Conservation (phyloP, 2,113 vertebrate species). For the Sturnus vulgaris region DNA sequence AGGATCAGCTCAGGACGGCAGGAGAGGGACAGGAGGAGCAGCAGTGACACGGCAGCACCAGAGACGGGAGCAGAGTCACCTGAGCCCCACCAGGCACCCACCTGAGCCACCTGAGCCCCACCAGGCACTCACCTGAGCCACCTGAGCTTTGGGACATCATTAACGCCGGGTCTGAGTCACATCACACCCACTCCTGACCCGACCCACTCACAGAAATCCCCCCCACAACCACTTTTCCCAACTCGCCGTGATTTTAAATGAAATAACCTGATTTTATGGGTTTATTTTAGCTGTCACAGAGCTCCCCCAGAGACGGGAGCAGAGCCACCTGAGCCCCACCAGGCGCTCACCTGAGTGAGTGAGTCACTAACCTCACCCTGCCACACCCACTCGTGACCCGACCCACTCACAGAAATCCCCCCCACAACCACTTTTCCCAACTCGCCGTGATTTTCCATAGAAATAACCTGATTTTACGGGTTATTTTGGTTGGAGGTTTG, state of each 20-base stretch:
- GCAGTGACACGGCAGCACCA: fast-evolving
- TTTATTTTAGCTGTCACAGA: not conserved
- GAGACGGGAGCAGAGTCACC: not conserved
- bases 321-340: not conserved
- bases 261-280: fast-evolving
- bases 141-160: too few species aligned
- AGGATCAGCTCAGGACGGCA: not conserved
- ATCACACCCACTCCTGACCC: too few species aligned
- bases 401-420: not conserved
- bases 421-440: not conserved
- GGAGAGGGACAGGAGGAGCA: not conserved
- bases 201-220: too few species aligned
- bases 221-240: not conserved
- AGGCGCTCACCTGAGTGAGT: too few species aligned
- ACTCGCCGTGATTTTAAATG: fast-evolving
- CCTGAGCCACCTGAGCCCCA: too few species aligned
- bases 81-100: not conserved
- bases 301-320: not conserved
- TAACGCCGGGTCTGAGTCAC: too few species aligned
- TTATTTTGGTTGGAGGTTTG: not conserved
- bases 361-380: not conserved
- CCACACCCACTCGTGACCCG: not conserved
- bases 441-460: not conserved
- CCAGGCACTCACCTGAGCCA: too few species aligned
- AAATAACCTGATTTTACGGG: fast-evolving